Conservation (phyloP, 2,797 vertebrate genomes). For the Spondyliosoma cantharus region DNA sequence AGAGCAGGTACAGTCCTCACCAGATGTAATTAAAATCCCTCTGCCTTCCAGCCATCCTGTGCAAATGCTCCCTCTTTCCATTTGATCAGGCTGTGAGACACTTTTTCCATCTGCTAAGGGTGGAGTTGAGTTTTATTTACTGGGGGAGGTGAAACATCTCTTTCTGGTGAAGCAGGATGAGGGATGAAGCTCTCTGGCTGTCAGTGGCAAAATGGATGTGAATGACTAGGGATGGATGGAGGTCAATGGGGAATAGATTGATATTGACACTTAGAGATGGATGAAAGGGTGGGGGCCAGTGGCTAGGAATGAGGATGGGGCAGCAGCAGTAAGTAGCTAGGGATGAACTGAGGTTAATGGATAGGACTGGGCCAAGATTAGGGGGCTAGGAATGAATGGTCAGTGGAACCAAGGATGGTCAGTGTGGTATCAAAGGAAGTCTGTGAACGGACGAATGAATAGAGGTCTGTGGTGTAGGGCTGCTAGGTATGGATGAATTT, state of each 20-base stretch:
- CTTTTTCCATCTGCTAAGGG: constrained; percentile 10
- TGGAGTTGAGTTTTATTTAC: constrained; percentile 3
- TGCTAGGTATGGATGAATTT: neutral
- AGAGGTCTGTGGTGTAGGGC: neutral
- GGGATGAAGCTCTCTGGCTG: constrained; percentile 11
- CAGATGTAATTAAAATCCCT: neutral
- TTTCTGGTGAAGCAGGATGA: constrained; percentile 4
- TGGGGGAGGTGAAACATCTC: neutral
- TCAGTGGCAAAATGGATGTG: constrained; percentile 17
- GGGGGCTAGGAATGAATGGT: neutral
- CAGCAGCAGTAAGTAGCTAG: neutral
- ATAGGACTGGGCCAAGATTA: neutral
- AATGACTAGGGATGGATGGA: neutral
- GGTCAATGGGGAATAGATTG: constrained; percentile 12
- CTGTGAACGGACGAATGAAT: neutral
- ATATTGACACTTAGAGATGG: constrained; percentile 26
- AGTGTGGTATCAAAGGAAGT: too few relatives aligned
- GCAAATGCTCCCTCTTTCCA: neutral
- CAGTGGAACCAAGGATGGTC: too few relatives aligned
- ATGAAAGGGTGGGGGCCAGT: constrained; percentile 1
- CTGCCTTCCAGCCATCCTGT: neutral
- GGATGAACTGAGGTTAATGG: neutral
- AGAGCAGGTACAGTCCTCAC: constrained; percentile 12
- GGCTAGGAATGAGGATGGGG: neutral
- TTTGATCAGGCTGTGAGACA: neutral